Evolutionary conservation across 2,888 invertebrate species (phyloP), one percentile per base, ranked within the genome.

Genomic region (Torymus texanus): DNA sequence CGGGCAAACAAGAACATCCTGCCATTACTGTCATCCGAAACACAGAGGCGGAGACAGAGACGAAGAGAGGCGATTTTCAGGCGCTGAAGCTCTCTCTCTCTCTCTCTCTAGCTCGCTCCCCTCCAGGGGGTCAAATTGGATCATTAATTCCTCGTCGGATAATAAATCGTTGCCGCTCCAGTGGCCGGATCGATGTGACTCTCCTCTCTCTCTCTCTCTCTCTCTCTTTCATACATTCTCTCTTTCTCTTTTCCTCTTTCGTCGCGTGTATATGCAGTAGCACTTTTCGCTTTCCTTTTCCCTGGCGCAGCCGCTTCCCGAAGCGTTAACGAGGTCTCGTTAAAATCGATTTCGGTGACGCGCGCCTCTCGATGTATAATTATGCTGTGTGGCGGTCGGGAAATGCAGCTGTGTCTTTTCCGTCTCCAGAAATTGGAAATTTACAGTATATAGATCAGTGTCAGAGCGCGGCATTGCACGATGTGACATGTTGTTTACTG

Each of bases 1-100:
- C 53, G 63, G 67, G 50, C 80, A 82, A 84, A 84, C 80, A 83
- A 83, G 79, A 73, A 80, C 82, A 84, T 83, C 84, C 84, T 83
- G 84, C 80, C 74, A 84, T 84, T 83, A 83, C 78, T 78, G 78
- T 81, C 76, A 78, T 78, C 78, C 79, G 50, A 77, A 78, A 77
- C 76, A 63, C 51, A 8, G n/a, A 24, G 24, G 16, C 21, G 21
- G 58, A 66, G 29, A 74, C 58, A 61, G 51, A 68, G 79, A 59
- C 61, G 65, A 58, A 66, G 72, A 58, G 66, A 21, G 62, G 50
- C 41, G 53, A 55, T 63, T 72, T 72, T 72, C 50, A 21, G 65
- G 21, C 51, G 18, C 58, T 21, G 58, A 14, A 21, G 21, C 61
- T 61, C 67, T 53, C 41, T n/a, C 24, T 55, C 59, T 68, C 41